phyloP scores from a whole-genome alignment of 1,140 invertebrate species.

The Papilio helenus region DNA sequence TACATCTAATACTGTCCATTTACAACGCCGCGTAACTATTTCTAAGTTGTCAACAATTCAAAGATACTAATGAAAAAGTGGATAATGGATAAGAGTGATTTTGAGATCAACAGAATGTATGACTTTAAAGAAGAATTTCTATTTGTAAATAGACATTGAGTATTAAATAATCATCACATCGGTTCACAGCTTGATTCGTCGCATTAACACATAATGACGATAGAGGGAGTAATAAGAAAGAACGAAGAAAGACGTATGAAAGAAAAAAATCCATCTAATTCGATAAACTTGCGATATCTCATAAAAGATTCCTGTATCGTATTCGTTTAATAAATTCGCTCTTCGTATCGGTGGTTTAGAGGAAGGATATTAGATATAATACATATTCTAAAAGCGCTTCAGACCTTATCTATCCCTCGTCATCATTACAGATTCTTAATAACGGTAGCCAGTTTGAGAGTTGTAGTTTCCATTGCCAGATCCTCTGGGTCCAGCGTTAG shows the following conservation, averaged over 20 bases:
- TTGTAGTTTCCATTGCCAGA: conserved; percentile 77
- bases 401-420: conserved; percentile 41
- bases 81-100: conserved; percentile 23
- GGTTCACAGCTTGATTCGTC: conserved; percentile 63
- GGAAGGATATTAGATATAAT: conserved; percentile 19
- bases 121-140: conserved; percentile 37
- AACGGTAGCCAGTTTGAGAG: conserved; percentile 73
- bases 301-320: background rate
- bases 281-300: background rate
- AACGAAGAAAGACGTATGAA: conserved; percentile 43
- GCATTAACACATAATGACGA: conserved; percentile 44
- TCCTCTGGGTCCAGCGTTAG: conserved; percentile 66
- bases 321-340: background rate
- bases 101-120: conserved; percentile 35
- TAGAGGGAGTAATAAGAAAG: conserved; percentile 41
- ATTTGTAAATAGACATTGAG: conserved; percentile 40
- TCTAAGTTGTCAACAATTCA: conserved; percentile 51
- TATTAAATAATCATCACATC: conserved; percentile 53
- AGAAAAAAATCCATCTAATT: conserved; percentile 34
- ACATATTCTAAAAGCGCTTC: conserved; percentile 34
- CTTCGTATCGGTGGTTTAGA: conserved; percentile 31
- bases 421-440: conserved; percentile 53
- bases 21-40: conserved; percentile 61
- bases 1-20: conserved; percentile 77
- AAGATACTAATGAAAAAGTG: conserved; percentile 40